Evolutionary conservation across 1,140 invertebrate genomes (phyloP).

Genomic region (Oppia nitens): DNA sequence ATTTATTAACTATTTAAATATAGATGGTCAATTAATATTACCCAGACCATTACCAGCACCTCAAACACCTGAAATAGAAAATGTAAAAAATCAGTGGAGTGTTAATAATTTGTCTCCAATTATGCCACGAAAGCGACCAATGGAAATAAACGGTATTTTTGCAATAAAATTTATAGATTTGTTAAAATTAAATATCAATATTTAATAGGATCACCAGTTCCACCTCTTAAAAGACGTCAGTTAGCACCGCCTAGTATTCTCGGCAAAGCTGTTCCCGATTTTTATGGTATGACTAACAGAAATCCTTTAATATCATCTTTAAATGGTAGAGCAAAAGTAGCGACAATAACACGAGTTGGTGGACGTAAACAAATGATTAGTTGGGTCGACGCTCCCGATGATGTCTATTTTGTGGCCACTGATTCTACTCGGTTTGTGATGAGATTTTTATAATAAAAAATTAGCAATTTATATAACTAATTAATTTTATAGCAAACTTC

Average conservation of each 20-base stretch:
- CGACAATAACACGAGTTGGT: slow-evolving; percentile 42
- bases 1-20: slow-evolving; percentile 20
- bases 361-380: slow-evolving; percentile 68
- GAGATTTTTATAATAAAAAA: not conserved
- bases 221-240: slow-evolving; percentile 17
- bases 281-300: slow-evolving; percentile 20
- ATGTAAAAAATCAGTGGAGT: slow-evolving; percentile 42
- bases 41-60: slow-evolving; percentile 34
- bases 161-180: slow-evolving; percentile 10
- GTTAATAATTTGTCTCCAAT: slow-evolving; percentile 37
- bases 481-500: slow-evolving; percentile 47
- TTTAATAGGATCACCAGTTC: slow-evolving; percentile 24
- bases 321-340: slow-evolving; percentile 50
- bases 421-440: slow-evolving; percentile 63
- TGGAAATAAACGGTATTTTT: slow-evolving; percentile 57
- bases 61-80: slow-evolving; percentile 56
- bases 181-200: slow-evolving; percentile 2
- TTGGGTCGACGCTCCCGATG: slow-evolving; percentile 94
- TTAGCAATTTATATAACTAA: not conserved
- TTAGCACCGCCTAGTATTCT: slow-evolving; percentile 16
- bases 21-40: slow-evolving; percentile 41
- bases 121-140: slow-evolving; percentile 48
- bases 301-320: slow-evolving; percentile 26
- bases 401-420: slow-evolving; percentile 84
- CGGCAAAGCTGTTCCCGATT: slow-evolving; percentile 15